phyloP scores from a whole-genome alignment of 2,113 vertebrate species.

The Butorides virescens region DNA sequence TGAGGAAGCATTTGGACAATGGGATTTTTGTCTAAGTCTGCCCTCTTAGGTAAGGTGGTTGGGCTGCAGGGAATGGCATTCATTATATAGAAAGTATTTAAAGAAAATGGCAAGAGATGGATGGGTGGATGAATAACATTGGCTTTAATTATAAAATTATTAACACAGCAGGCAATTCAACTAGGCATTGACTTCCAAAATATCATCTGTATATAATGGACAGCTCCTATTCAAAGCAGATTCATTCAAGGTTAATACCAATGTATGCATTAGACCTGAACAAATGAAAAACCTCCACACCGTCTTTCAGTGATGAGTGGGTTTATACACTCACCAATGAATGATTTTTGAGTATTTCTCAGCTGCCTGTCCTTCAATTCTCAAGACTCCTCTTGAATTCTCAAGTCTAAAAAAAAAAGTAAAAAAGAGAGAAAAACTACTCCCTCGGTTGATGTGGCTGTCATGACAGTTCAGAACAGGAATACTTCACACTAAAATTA shows the following conservation, averaged over 20 bases:
- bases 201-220: background rate
- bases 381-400: background rate
- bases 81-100: background rate
- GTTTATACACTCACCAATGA: background rate
- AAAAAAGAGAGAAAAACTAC: background rate
- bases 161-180: background rate
- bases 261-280: background rate
- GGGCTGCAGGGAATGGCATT: background rate
- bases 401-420: background rate
- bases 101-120: background rate
- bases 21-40: background rate
- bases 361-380: background rate
- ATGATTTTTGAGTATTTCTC: background rate
- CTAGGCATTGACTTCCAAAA: background rate
- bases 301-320: background rate
- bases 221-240: background rate
- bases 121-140: background rate
- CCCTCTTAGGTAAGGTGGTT: background rate
- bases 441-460: background rate
- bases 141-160: background rate
- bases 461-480: background rate
- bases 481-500: background rate
- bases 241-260: background rate
- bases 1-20: background rate
- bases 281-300: background rate